These are phyloP conservation scores for Falco punctatus DNA, from an alignment of 2,113 vertebrate species.

Conservation along the genomic window DNA sequence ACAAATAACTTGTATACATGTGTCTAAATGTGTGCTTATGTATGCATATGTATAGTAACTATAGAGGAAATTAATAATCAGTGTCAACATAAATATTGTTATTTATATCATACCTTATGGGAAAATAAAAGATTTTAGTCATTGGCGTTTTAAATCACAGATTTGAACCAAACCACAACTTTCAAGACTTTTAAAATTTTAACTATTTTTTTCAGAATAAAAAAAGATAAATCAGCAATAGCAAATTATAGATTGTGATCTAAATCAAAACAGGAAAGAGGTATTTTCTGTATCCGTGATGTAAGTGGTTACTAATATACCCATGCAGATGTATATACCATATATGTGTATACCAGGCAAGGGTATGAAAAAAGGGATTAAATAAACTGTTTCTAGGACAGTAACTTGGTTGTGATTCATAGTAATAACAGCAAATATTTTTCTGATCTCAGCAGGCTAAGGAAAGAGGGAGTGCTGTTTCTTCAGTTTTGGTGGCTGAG, in stretches of 20 bases:
- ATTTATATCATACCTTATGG: not conserved
- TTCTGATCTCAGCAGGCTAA: not conserved
- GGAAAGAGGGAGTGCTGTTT: not conserved
- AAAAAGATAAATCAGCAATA: not conserved
- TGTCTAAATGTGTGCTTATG: not conserved
- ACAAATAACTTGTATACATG: not conserved
- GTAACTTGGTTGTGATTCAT: slow-evolving; percentile 11
- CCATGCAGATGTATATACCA: not conserved
- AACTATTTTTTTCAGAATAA: not conserved
- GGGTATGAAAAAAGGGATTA: not conserved
- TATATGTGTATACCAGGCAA: not conserved
- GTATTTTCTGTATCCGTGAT: not conserved
- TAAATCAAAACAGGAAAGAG: slow-evolving; percentile 41
- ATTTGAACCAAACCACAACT: not conserved
- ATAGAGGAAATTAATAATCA: not conserved
- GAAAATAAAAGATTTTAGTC: not conserved
- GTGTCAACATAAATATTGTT: not conserved
- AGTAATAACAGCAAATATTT: not conserved
- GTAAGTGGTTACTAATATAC: slow-evolving; percentile 40
- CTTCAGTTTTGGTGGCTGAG: not conserved
- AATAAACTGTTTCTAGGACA: slow-evolving; percentile 8
- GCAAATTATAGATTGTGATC: not conserved
- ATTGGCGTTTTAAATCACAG: not conserved
- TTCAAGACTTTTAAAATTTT: not conserved
- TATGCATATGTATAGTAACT: not conserved